Evolutionary conservation across 2,888 invertebrate genomes (phyloP).

Genomic region (Microdon myrmicae): DNA sequence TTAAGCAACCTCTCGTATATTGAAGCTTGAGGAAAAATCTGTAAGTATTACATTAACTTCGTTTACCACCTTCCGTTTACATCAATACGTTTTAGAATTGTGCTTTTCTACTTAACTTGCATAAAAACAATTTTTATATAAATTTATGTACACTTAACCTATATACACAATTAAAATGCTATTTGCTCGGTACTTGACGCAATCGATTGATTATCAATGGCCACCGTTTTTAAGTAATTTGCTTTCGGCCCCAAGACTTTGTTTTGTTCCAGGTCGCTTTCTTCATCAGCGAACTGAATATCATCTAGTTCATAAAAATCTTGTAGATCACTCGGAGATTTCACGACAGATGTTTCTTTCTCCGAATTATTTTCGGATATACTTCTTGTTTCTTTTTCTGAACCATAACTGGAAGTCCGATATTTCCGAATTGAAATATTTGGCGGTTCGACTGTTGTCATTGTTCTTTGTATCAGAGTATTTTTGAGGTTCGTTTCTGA

Average conservation of each 20-base stretch:
- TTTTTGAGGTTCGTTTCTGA: conserved; percentile 56
- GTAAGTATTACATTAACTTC: too few relatives aligned
- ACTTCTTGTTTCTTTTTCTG: conserved; percentile 16
- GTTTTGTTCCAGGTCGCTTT: conserved; percentile 34
- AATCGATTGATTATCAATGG: conserved; percentile 44
- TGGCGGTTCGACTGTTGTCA: conserved; percentile 53
- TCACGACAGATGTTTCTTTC: conserved; percentile 76
- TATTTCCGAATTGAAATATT: conserved; percentile 13
- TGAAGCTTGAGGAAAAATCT: too few relatives aligned
- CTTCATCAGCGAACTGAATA: conserved; percentile 78
- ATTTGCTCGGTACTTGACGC: conserved; percentile 41
- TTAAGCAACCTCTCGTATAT: too few relatives aligned
- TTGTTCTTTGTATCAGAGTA: conserved; percentile 54
- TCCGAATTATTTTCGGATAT: conserved; percentile 67
- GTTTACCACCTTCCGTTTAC: not conserved
- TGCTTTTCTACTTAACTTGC: conserved; percentile 35
- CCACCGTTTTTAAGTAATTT: conserved; percentile 40
- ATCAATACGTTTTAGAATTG: conserved; percentile 20
- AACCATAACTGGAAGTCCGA: not conserved
- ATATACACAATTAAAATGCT: conserved; percentile 18
- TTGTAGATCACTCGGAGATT: conserved; percentile 72
- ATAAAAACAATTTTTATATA: conserved; percentile 31
- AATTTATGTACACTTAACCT: not conserved
- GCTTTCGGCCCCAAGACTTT: conserved; percentile 29
- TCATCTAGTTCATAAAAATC: conserved; percentile 72